A percentile compares a stretch with the other conserved stretches of the same genome.
Evolutionary conservation across 2,888 invertebrate species (phyloP).

Genomic region (Drosophila demipolita): DNA sequence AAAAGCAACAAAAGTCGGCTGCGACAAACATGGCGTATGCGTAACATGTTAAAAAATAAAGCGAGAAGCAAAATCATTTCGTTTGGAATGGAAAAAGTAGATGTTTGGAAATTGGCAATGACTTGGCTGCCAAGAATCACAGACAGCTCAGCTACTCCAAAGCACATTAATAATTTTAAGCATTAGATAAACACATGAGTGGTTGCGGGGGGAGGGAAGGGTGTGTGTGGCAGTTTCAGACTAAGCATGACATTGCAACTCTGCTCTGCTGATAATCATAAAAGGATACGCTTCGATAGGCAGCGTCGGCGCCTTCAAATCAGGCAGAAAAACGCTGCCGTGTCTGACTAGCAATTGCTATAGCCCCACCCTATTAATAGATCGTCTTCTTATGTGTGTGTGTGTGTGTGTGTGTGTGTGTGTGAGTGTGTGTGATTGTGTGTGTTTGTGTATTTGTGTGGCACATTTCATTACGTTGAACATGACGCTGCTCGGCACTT

Average conservation of each 20-base stretch:
- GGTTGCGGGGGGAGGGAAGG: background rate
- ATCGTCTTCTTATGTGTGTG: constrained; percentile 10
- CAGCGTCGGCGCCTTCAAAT: constrained; percentile 66
- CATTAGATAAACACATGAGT: constrained; percentile 61
- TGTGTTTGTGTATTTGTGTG: constrained; percentile 39
- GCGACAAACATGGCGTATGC: constrained; percentile 41
- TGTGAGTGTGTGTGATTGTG: constrained; percentile 6
- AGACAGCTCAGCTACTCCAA: constrained; percentile 13
- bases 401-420: constrained; percentile 15
- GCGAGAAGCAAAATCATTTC: constrained; percentile 10
- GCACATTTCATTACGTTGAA: constrained; percentile 75
- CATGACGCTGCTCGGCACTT: constrained; percentile 69
- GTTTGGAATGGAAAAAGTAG: constrained; percentile 25
- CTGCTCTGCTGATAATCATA: constrained; percentile 65
- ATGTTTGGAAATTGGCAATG: constrained; percentile 50
- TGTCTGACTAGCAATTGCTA: constrained; percentile 69
- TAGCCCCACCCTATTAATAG: constrained; percentile 13
- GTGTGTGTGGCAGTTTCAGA: constrained; percentile 8
- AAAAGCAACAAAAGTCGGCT: constrained; percentile 37
- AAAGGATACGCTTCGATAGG: constrained; percentile 73
- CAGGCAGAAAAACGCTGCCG: constrained; percentile 77
- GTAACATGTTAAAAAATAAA: constrained; percentile 25
- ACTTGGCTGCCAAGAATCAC: constrained; percentile 44
- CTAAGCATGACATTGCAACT: constrained; percentile 60
- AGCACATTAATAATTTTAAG: constrained; percentile 66